A percentile compares a stretch with the other conserved stretches of the same genome.
phyloP scores from a whole-genome alignment of 2,888 invertebrate genomes.

The Drosophila formosana region DNA sequence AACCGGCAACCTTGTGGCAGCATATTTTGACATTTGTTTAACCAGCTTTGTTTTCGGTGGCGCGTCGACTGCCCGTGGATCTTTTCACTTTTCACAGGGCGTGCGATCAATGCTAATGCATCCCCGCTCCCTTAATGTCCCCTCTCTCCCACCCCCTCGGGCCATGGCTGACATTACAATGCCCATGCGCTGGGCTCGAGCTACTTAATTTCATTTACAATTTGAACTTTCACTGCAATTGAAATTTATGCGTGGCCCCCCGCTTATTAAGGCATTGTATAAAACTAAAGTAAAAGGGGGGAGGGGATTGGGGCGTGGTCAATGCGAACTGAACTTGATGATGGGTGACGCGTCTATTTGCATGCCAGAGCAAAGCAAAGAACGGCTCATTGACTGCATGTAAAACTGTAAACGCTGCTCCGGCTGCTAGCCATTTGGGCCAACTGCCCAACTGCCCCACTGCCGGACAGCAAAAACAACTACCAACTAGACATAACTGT shows the following conservation, averaged over 20 bases:
- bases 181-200: conserved; percentile 34
- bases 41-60: conserved; percentile 38
- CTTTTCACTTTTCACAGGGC: conserved; percentile 43
- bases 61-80: conserved; percentile 27
- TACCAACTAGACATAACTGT: conserved; percentile 28
- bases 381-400: conserved; percentile 23
- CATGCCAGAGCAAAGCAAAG: conserved; percentile 27
- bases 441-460: conserved; percentile 15
- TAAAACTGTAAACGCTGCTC: conserved; percentile 50
- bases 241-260: conserved; percentile 69
- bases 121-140: neutral
- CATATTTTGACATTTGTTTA: conserved; percentile 47
- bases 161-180: conserved; percentile 30
- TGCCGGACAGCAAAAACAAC: neutral
- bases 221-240: conserved; percentile 75
- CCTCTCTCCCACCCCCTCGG: neutral
- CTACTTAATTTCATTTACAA: conserved; percentile 56
- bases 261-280: conserved; percentile 20
- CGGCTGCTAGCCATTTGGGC: conserved; percentile 50
- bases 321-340: conserved; percentile 44
- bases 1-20: conserved; percentile 25
- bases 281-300: neutral
- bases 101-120: conserved; percentile 30
- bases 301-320: conserved; percentile 31
- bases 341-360: conserved; percentile 68